phyloP scores from a whole-genome alignment of 2,113 vertebrate species.

The Petroica traversi region DNA sequence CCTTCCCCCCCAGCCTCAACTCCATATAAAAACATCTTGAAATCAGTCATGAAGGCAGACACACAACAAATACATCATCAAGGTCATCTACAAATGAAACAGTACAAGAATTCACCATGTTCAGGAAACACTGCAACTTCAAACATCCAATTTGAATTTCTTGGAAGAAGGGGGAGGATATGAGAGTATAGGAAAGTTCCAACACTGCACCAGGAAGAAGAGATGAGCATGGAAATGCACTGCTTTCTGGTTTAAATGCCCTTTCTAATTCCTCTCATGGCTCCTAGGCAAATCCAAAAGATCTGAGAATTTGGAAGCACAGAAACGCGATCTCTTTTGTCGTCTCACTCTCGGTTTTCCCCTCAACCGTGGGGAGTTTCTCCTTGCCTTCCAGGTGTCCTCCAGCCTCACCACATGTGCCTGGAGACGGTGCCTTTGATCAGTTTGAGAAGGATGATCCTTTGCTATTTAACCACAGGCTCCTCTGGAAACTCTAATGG shows the following conservation, averaged over 20 bases:
- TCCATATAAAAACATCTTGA: conserved; percentile 13
- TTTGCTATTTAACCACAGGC: conserved; percentile 21
- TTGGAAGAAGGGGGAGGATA: conserved; percentile 17
- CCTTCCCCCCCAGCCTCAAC: background rate
- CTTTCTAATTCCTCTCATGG: conserved; percentile 27
- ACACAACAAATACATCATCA: conserved; percentile 12
- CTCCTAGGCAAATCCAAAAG: conserved; percentile 53
- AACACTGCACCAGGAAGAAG: conserved; percentile 32
- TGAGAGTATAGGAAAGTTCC: conserved; percentile 10
- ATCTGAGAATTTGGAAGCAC: conserved; percentile 13
- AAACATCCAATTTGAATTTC: conserved; percentile 43
- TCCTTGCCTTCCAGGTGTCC: conserved; percentile 44
- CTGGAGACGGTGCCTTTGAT: background rate
- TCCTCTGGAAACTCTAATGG: conserved; percentile 17
- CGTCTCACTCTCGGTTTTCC: background rate
- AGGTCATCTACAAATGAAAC: conserved; percentile 69
- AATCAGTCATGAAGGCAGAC: background rate
- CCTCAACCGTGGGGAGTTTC: background rate
- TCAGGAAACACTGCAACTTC: conserved; percentile 63
- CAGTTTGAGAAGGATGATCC: conserved; percentile 9
- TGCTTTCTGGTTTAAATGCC: conserved; percentile 53
- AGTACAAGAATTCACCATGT: conserved; percentile 65
- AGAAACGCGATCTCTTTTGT: background rate
- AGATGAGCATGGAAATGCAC: conserved; percentile 49
- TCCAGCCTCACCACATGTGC: background rate